Conservation (phyloP, 2,113 vertebrate species). For the Datnioides undecimradiatus region DNA sequence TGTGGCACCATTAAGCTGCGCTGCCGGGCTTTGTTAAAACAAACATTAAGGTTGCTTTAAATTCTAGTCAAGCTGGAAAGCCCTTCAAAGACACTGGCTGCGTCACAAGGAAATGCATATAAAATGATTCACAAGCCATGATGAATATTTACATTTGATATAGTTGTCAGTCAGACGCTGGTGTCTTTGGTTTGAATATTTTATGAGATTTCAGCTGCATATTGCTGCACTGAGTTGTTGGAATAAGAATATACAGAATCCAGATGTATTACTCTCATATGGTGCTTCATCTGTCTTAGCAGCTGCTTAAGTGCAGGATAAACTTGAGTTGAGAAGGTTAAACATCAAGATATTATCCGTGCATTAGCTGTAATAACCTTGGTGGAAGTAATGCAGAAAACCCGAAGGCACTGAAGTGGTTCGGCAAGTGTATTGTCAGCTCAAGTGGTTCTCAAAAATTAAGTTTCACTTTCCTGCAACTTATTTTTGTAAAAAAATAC, state of each 20-base stretch:
- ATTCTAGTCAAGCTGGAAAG: not conserved
- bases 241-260: not conserved
- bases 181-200: constrained; percentile 4
- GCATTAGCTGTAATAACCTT: not conserved
- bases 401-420: not conserved
- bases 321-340: not conserved
- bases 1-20: not conserved
- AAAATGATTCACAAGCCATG: not conserved
- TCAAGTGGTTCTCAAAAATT: not conserved
- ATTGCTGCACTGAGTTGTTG: not conserved
- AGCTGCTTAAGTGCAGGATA: not conserved
- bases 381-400: not conserved
- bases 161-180: not conserved
- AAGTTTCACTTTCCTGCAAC: not conserved
- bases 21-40: not conserved
- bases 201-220: not conserved
- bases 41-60: not conserved
- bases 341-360: not conserved
- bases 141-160: not conserved
- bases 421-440: too few relatives aligned
- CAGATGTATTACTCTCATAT: not conserved
- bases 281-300: not conserved
- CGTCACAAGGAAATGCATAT: not conserved
- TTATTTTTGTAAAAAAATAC: not conserved
- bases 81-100: not conserved